These are phyloP conservation scores for Aurelia sp. DNA, from an alignment of 30 jellyfish, hydroid and myxozoan genomes.

Conservation along the genomic window DNA sequence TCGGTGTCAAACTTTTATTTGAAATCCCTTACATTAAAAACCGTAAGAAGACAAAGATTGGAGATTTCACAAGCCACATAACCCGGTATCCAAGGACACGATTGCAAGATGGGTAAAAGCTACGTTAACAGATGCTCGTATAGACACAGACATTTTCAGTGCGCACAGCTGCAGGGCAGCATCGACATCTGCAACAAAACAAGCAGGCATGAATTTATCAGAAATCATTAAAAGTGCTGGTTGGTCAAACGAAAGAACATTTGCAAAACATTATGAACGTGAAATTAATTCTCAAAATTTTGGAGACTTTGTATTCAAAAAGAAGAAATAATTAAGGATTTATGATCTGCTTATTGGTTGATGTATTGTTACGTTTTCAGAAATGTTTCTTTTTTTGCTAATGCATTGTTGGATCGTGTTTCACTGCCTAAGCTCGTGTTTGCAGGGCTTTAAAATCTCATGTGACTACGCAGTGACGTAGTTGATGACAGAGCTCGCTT, in stretches of 20 bases:
- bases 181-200: slow-evolving; percentile 33
- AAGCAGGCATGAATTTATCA: neutral
- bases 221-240: slow-evolving; percentile 13
- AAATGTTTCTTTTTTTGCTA: no score
- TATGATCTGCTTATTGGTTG: no score
- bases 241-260: slow-evolving; percentile 19
- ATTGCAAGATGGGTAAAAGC: slow-evolving; percentile 13
- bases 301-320: neutral
- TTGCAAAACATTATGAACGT: slow-evolving; percentile 3
- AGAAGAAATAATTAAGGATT: neutral
- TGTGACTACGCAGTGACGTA: neutral
- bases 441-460: slow-evolving; percentile 51
- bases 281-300: neutral
- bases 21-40: no score
- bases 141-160: neutral
- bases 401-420: no score
- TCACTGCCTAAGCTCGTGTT: neutral
- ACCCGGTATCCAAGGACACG: slow-evolving; percentile 24
- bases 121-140: neutral
- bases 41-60: no score
- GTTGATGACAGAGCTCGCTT: slow-evolving; percentile 47
- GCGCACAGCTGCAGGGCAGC: slow-evolving; percentile 26
- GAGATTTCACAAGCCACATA: slow-evolving; percentile 52
- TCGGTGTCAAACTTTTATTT: no score
- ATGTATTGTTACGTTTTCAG: no score